These are phyloP conservation scores for Cnemophilus loriae DNA, from an alignment of 2,113 vertebrate genomes.

Conservation along the genomic window DNA sequence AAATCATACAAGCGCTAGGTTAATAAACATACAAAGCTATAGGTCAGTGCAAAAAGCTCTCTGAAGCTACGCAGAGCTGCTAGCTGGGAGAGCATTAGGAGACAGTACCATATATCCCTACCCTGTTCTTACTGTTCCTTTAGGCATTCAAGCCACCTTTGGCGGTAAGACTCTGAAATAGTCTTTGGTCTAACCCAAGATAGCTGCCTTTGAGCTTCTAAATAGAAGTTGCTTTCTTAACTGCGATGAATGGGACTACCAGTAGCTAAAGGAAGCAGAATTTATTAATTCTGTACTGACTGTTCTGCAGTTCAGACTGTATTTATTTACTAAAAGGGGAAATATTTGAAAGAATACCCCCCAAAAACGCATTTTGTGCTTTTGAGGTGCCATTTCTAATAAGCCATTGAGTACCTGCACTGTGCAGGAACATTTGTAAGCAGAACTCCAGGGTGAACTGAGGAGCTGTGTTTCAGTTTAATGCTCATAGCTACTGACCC, in stretches of 20 bases:
- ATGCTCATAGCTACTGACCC: not conserved
- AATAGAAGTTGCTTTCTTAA: not conserved
- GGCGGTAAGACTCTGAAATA: not conserved
- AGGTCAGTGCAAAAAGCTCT: not conserved
- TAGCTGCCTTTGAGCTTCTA: not conserved
- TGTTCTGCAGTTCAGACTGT: not conserved
- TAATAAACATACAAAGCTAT: not conserved
- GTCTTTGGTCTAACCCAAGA: not conserved
- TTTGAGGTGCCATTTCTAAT: not conserved
- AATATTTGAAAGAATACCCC: not conserved
- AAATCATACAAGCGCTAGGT: not conserved
- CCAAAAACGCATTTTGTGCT: not conserved
- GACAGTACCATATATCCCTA: not conserved
- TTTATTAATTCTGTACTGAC: not conserved
- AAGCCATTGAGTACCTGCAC: not conserved
- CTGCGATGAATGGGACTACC: not conserved
- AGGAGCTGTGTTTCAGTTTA: not conserved
- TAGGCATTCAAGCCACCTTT: not conserved
- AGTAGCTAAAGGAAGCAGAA: not conserved
- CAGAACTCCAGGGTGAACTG: not conserved
- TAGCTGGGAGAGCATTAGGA: not conserved
- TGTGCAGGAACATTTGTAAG: not conserved
- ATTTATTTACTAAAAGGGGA: not conserved
- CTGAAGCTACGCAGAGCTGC: not conserved
- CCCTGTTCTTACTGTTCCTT: not conserved